Evolutionary conservation across 2,888 invertebrate species (phyloP), one percentile per base, ranked within the genome.

Genomic region (Amorpha juglandis): DNA sequence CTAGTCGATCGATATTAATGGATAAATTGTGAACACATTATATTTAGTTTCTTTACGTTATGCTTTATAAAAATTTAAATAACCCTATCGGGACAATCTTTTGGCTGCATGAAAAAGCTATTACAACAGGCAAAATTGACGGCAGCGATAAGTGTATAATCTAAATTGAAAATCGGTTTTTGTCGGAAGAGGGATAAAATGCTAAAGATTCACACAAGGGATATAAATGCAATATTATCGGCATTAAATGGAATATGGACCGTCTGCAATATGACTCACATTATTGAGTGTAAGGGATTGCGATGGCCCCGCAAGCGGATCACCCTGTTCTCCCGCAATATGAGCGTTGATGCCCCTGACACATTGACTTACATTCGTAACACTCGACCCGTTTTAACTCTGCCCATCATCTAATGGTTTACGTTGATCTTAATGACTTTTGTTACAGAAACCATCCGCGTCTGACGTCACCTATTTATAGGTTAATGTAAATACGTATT

Each of bases 291-390:
- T 70, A 69, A 69, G 68, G 66, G 74, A 70, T 71, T 70, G 68
- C 63, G 50, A 35, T 19, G 45, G 50, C 66, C 68, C 70, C 80
- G 75, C 78, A 81, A 82, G 85, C 86, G 79, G 83, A 83, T 87
- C 79, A 75, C 70, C 70, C 69, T 74, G 71, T 70, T 68, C 71
- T 75, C 74, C 73, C 69, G 68, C 52, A 70, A 67, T 69, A 71
- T 71, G 74, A 75, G 71, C 72, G 62, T 72, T 70, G 68, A 74
- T 78, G 84, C 82, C 86, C 84, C 81, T 87, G 86, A 86, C 86
- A 84, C 79, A 84, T 81, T 86, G 83, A 82, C 86, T 86, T 75
- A 81, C 79, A 83, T 86, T 83, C 69, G 70, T 70, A 76, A 75
- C 71, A 68, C 75, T 77, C 74, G 78, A 78, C 78, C 79, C 71